Percentiles rank a stretch among this genome's conserved stretches.
Evolutionary conservation across 2,113 vertebrate species (phyloP).

Genomic region (Ivindomyrus marchei): DNA sequence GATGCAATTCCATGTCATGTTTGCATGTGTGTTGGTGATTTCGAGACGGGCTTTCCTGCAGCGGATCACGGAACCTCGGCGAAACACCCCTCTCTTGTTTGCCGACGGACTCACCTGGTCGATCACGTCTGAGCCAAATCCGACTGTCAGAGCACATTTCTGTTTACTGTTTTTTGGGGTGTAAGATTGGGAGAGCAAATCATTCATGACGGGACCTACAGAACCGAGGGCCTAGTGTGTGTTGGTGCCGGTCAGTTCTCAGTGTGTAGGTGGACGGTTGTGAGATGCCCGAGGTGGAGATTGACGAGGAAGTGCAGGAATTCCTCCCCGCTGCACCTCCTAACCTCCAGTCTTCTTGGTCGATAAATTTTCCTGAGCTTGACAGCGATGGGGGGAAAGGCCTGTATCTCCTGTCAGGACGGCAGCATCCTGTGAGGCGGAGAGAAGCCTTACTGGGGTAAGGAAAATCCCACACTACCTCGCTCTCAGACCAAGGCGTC

Average conservation of each 20-base stretch:
- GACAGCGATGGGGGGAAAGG: neutral
- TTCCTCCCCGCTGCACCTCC: neutral
- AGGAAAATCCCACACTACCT: neutral
- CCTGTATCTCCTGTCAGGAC: neutral
- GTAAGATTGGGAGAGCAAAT: neutral
- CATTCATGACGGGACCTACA: neutral
- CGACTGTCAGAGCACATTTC: neutral
- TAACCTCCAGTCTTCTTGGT: slow-evolving; percentile 5
- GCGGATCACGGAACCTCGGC: neutral
- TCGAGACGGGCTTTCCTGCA: neutral
- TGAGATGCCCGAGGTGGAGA: neutral
- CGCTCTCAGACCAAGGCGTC: neutral
- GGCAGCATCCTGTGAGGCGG: neutral
- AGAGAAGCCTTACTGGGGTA: neutral
- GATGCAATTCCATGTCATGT: neutral
- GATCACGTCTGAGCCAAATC: neutral
- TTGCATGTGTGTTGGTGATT: neutral
- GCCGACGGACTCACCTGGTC: neutral
- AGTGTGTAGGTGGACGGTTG: neutral
- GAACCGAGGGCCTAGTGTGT: neutral
- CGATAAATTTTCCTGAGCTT: neutral
- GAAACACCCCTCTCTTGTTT: neutral
- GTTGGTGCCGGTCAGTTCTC: neutral
- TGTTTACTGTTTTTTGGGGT: neutral
- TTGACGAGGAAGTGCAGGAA: neutral